Base-by-base conservation (phyloP, 1,140 invertebrate genomes). In the Cydia amplana region DNA sequence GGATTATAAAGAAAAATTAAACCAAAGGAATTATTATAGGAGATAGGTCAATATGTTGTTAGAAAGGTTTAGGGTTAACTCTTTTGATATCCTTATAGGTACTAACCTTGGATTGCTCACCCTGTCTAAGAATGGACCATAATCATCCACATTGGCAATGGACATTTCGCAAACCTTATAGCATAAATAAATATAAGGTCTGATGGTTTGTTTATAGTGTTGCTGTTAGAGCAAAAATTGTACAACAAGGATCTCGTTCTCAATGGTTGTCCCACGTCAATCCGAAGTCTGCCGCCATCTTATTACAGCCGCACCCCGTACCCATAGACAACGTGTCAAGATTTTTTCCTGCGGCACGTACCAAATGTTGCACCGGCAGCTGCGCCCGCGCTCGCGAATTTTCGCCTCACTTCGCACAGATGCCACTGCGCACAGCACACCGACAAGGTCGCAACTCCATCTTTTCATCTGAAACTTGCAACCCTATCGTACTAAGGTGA, bases 291-390 rank as follows among this genome's bases (percentile, higher is more conserved):
- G 49, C 55, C 74, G 14, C 63, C 46, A 23, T 28, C 32, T 74
- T 73, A 25, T 70, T 81, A 79, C 74, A 32, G 25, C 20, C 32
- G 32, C 5, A 32, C 32, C 32, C 40, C 40, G 25, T 25, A 73
- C 9, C 77, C 74, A 72, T 73, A 67, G 74, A 75, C 77, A 78
- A 75, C 74, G 43, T 80, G 76, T 74, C 12, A 70, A 65, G 32
- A 77, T 70, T 77, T 77, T 80, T 80, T 83, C 82, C 81, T 79
- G 73, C 74, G 83, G 83, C 88, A 89, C 88, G 89, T 86, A 88
- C 87, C 89, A 91, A 91, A 90, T 90, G 89, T 84, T 83, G 49
- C 74, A 73, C 14, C 76, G 77, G 83, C 86, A 86, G 87, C 85
- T 87, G 84, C 75, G 78, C 75, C 73, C 76, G 77, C 74, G 79